Base-by-base conservation (phyloP, 2,888 invertebrate genomes). In the Aleiodes testaceus region DNA sequence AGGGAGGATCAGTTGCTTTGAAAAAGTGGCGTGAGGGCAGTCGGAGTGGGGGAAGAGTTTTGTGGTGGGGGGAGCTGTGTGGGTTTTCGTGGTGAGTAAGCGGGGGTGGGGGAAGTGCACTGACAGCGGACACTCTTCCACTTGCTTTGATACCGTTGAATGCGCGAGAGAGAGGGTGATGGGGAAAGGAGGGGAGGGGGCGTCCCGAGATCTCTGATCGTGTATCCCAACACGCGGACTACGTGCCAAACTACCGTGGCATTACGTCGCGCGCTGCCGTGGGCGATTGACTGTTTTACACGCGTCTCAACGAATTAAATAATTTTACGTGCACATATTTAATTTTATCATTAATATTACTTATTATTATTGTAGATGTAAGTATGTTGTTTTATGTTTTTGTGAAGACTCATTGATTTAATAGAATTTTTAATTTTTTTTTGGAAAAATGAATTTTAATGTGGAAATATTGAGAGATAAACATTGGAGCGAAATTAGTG, bases 251-350 rank as follows among this genome's bases (percentile, higher is more conserved):
- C 72, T 78, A 61, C 78, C 80, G 79, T 82, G 84, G 84, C 87
- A 87, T 85, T 84, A 83, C 84, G 87, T 85, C 87, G 87, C 85
- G 86, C 82, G 84, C 85, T 84, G 84, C 79, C 85, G 85, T 82
- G 80, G 82, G 86, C 84, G 86, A 83, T 83, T 85, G 86, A 86
- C 82, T 82, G 20, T 9, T 14, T n/a, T 72, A 63, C 65, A 70
- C 22, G 72, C 66, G 66, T 67, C 36, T 49, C 70, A 65, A 55
- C 42, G 52, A 52, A 20, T 12, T 52, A 52, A 22, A 18, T 9
- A 9, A 11, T 18, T n/a, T n/a, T 12, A 20, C 52, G 52, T 20
- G 52, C 20, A 9, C 22, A 12, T 20, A 20, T 52, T 6, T 3
- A 36, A 36, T 36, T 36, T 1, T 9, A 36, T 36, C n/a, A 36